phyloP scores from a whole-genome alignment of 2,113 vertebrate species.

The Platanista minor region DNA sequence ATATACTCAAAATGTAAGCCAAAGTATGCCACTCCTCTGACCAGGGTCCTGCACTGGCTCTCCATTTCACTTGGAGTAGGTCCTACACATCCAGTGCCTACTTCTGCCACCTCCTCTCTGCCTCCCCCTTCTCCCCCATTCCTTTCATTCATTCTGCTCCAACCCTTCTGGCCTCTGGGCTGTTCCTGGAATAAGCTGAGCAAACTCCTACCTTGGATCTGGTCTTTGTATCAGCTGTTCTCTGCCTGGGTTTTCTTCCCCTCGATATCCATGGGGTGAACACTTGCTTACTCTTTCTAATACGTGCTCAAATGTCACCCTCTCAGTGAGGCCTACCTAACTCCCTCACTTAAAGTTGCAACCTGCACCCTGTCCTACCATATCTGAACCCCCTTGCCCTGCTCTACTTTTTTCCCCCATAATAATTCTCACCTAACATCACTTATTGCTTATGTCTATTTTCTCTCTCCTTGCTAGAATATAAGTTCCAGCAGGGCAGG shows the following conservation, averaged over 20 bases:
- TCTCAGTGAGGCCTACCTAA: not conserved
- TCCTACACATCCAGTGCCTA: not conserved
- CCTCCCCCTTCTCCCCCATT: accelerated
- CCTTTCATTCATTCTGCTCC: not conserved
- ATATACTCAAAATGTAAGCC: not conserved
- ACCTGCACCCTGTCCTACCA: not conserved
- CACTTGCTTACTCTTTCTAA: not conserved
- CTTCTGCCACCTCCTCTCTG: not conserved
- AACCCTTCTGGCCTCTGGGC: not conserved
- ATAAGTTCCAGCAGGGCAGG: not conserved
- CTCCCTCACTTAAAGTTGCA: not conserved
- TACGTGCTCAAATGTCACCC: not conserved
- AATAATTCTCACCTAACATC: not conserved
- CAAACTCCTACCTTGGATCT: not conserved
- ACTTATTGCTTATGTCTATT: not conserved
- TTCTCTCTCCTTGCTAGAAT: not conserved
- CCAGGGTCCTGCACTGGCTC: not conserved
- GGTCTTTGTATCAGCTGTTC: not conserved
- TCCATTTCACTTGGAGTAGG: not conserved
- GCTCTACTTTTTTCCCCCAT: not conserved
- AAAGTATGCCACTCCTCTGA: not conserved
- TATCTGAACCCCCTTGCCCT: not conserved
- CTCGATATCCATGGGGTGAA: not conserved
- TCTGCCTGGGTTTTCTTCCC: not conserved
- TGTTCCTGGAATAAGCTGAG: not conserved